phyloP scores from a whole-genome alignment of 2,797 vertebrate species.

The Siniperca undulata region DNA sequence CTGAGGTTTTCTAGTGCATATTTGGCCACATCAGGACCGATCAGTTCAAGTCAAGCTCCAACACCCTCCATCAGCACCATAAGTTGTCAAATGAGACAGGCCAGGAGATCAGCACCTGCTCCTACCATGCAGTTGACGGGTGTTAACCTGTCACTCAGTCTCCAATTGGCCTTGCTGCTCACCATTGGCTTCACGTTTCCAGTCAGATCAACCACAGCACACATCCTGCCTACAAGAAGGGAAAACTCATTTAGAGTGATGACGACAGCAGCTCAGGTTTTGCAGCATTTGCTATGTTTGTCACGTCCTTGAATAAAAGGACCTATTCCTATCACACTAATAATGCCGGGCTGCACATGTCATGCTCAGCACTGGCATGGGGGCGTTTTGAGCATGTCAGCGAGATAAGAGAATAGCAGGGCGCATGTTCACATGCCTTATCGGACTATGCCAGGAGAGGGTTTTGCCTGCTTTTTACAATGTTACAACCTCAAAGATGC shows the following conservation, averaged over 20 bases:
- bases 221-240: constrained; percentile 23
- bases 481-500: constrained; percentile 65
- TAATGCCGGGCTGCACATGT: constrained; percentile 74
- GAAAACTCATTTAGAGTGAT: constrained; percentile 68
- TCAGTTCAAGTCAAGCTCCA: constrained; percentile 68
- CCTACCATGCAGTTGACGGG: constrained; percentile 53
- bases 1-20: constrained; percentile 42
- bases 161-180: constrained; percentile 53
- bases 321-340: constrained; percentile 78
- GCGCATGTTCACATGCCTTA: constrained; percentile 83
- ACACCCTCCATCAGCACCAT: constrained; percentile 60
- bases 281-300: constrained; percentile 64
- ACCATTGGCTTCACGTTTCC: constrained; percentile 50
- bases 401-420: constrained; percentile 84
- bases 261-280: constrained; percentile 44
- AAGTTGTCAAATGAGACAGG: constrained; percentile 69
- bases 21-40: constrained; percentile 60
- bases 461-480: constrained; percentile 72
- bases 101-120: constrained; percentile 77
- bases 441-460: constrained; percentile 78
- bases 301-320: constrained; percentile 76
- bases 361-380: constrained; percentile 71
- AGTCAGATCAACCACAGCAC: constrained; percentile 34
- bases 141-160: constrained; percentile 73
- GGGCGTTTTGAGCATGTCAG: constrained; percentile 81